Evolutionary conservation across 2,113 vertebrate genomes (phyloP), one percentile per base, ranked within the genome.

Genomic region (Sminthopsis crassicaudata): DNA sequence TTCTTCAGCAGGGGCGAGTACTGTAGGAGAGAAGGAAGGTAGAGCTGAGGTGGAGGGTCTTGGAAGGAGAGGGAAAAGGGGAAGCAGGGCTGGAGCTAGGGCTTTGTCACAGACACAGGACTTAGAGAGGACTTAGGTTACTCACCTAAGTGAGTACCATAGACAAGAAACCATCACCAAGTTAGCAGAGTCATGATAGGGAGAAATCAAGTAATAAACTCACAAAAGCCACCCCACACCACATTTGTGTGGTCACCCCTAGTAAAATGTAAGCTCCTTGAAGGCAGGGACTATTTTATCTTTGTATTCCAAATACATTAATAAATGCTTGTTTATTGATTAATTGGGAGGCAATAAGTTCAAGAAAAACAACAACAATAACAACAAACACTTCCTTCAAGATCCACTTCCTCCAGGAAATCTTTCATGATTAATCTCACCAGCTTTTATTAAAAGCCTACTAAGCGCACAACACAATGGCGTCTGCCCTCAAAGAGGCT

Each of bases 1-100:
- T 99, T 99, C 99, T 99, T 99, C 98, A 99, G 98, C 97, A 99
- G 97, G 0, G 99, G 99, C 3, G 99, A 99, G 98, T 99, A 99
- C 99, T 99, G 97, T 42, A 93, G 94, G 11, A 90, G 93, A n/a
- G 96, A 76, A 0, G 0, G 0, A 0, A 0, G 51, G 12, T 1
- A 50, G 89, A 90, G 25, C 0, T 93, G 53, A 95, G 90, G 8
- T 8, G 2, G 1, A 5, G 1, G 1, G 42, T 2, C 48, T 30
- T 48, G 0, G 50, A 2, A 30, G 46, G 46, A 90, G 24, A 89
- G 46, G 22, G 46, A 48, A 11, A 27, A 30, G 89, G 46, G 48
- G 25, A 50, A 9, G 89, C 46, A 48, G 89, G 22, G 6, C 5
- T 7, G 19, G 16, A 76, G 8, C 67, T 22, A 36, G 4, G 12